phyloP scores from a whole-genome alignment of 2,797 vertebrate species.

The Rhabdomys pumilio region DNA sequence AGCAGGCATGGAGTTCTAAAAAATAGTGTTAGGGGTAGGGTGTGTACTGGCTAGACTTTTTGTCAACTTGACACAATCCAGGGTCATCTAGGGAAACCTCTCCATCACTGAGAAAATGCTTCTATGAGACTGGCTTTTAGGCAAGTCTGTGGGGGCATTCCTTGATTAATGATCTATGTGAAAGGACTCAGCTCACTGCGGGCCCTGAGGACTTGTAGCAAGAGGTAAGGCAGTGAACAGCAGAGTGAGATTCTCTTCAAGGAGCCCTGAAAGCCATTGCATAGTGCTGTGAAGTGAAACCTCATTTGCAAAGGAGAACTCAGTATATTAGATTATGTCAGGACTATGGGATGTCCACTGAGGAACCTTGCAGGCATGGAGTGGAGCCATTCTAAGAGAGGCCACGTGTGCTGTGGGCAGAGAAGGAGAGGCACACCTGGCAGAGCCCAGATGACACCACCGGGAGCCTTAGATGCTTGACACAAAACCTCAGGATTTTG shows the following conservation, averaged over 20 bases:
- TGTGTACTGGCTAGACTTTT: neutral
- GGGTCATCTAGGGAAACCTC: neutral
- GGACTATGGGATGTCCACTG: neutral
- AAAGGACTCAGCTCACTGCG: neutral
- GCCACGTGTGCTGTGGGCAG: neutral
- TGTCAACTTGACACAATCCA: neutral
- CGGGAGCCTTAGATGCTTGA: neutral
- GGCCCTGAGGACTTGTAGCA: neutral
- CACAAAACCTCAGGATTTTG: too few relatives aligned
- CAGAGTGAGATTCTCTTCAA: neutral
- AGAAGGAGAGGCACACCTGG: neutral
- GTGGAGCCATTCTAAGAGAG: neutral
- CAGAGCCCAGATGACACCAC: neutral
- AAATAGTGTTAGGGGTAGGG: neutral
- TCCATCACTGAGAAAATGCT: neutral
- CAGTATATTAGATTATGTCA: neutral
- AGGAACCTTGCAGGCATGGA: neutral
- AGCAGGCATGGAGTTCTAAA: neutral
- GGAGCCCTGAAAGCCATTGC: too few relatives aligned
- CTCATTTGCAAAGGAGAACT: neutral
- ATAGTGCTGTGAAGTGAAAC: neutral
- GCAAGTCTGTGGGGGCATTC: neutral
- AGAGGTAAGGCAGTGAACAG: neutral
- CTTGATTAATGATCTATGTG: neutral
- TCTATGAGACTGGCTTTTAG: neutral